phyloP scores from a whole-genome alignment of 2,113 vertebrate genomes.

The Melospiza georgiana region DNA sequence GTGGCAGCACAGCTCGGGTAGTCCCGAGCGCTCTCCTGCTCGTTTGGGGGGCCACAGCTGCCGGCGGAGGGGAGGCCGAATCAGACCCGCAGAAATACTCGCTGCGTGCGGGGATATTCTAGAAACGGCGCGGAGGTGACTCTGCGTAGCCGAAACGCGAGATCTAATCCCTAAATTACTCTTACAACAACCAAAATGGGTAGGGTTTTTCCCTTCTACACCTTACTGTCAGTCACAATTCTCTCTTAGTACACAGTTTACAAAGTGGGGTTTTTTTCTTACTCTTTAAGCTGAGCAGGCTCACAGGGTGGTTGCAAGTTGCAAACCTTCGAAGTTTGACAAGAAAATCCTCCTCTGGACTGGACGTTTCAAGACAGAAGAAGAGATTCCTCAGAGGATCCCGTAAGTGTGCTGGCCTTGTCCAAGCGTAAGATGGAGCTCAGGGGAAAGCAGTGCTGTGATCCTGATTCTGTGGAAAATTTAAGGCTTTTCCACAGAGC shows the following conservation, averaged over 20 bases:
- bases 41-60: background rate
- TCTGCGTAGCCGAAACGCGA: background rate
- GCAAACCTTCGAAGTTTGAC: slow-evolving; percentile 75
- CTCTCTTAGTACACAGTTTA: background rate
- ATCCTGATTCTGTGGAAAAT: background rate
- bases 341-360: slow-evolving; percentile 79
- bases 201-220: background rate
- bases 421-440: background rate
- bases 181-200: fast-evolving
- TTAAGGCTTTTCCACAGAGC: background rate
- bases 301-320: slow-evolving; percentile 63
- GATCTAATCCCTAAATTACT: background rate
- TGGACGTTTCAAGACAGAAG: slow-evolving; percentile 74
- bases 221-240: fast-evolving
- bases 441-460: background rate
- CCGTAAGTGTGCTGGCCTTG: slow-evolving; percentile 52
- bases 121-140: fast-evolving
- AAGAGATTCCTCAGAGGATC: slow-evolving; percentile 74
- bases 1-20: background rate
- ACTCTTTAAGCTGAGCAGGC: slow-evolving; percentile 40
- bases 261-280: fast-evolving
- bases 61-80: background rate
- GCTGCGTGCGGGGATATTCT: fast-evolving
- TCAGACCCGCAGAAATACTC: background rate
- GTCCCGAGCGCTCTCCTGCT: no score